Conservation (phyloP, 2,888 invertebrate genomes). For the Deroplatys truncata region DNA sequence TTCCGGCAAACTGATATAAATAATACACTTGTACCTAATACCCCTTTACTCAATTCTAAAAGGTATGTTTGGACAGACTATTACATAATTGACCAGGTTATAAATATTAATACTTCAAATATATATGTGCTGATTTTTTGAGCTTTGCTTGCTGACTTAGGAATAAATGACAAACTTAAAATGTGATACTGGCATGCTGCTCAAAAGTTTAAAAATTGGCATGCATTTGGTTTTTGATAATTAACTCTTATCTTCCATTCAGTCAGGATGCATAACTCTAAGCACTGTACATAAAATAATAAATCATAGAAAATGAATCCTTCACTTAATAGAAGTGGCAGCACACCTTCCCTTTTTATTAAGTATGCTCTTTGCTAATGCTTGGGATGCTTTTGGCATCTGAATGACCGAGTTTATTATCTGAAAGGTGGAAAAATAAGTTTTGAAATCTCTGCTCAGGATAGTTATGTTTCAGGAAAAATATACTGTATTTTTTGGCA, state of each 20-base stretch:
- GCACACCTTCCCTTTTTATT: not conserved
- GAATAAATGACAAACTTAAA: not conserved
- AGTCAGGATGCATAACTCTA: not conserved
- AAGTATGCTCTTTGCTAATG: too few species aligned
- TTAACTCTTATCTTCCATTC: not conserved
- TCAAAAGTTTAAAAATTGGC: not conserved
- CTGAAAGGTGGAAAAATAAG: too few species aligned
- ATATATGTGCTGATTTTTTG: not conserved
- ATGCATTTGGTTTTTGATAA: not conserved
- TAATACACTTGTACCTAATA: not conserved
- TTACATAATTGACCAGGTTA: not conserved
- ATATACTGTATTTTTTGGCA: too few species aligned
- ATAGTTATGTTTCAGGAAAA: too few species aligned
- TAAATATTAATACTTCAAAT: not conserved
- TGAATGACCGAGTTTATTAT: too few species aligned
- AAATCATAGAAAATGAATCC: not conserved
- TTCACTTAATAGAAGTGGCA: not conserved
- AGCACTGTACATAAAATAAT: not conserved
- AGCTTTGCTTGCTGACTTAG: conserved; percentile 2
- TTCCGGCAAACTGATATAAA: conserved; percentile 2
- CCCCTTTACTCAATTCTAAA: not conserved
- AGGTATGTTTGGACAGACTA: not conserved
- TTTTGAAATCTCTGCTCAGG: too few species aligned
- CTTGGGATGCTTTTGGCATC: too few species aligned
- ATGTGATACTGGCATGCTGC: not conserved